Conservation (phyloP, 2,797 vertebrate genomes). For the Coregonus ussuriensis region DNA sequence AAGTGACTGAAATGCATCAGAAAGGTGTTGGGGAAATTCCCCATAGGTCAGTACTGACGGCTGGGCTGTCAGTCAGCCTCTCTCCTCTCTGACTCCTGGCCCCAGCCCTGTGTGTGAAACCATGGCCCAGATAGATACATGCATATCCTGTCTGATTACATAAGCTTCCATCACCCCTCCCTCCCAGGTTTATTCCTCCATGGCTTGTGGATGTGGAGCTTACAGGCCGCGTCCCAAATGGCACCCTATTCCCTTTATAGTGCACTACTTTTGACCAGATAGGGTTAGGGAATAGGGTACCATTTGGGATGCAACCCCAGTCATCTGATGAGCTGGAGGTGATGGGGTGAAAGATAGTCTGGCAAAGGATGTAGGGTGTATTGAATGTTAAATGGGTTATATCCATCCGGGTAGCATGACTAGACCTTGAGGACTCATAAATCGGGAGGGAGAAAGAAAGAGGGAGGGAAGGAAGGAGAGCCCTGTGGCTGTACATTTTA, state of each 20-base stretch:
- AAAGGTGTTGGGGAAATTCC: too few relatives aligned
- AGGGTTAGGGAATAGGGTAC: neutral
- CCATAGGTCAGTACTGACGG: neutral
- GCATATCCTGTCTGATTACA: conserved; percentile 7
- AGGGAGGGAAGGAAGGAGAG: neutral
- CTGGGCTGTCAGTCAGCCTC: neutral
- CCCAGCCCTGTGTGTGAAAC: neutral
- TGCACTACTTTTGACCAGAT: too few relatives aligned
- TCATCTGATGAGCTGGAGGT: neutral
- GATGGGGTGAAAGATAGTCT: neutral
- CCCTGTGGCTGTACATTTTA: conserved; percentile 56
- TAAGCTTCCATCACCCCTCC: neutral
- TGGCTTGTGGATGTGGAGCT: neutral
- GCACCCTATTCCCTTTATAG: neutral
- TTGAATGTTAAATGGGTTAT: neutral
- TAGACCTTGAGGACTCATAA: neutral
- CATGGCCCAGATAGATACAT: conserved; percentile 12
- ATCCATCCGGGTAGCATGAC: neutral
- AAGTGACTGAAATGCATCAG: too few relatives aligned
- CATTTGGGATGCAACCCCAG: neutral
- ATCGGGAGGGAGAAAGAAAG: neutral
- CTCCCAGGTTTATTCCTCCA: neutral
- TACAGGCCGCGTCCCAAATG: neutral
- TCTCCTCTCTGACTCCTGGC: conserved; percentile 8
- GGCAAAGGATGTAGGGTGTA: neutral